Percentiles rank a stretch among this genome's conserved stretches.
Conservation (phyloP, 2,888 invertebrate species). For the Aelia acuminata region DNA sequence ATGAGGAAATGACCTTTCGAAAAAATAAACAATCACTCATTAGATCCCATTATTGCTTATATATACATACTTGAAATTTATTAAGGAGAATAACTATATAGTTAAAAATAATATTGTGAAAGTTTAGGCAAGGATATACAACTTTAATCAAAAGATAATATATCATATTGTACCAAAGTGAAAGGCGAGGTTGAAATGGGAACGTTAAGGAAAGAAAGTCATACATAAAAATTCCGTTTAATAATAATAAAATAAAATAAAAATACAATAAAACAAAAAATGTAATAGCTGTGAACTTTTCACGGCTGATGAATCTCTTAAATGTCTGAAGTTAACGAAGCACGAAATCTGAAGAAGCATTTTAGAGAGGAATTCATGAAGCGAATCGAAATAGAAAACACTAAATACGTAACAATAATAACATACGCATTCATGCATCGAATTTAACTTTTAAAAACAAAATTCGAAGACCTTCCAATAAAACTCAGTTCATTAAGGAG, state of each 20-base stretch:
- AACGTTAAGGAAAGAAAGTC: background rate
- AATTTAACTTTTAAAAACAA: no score
- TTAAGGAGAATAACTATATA: no score
- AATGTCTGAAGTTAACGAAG: background rate
- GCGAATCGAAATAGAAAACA: constrained; percentile 22
- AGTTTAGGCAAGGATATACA: no score
- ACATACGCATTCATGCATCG: background rate
- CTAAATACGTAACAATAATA: background rate
- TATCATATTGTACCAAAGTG: background rate
- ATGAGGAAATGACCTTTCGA: no score
- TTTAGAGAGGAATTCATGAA: background rate
- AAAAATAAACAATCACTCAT: no score
- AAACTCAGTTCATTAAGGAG: no score
- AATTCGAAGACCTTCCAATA: background rate
- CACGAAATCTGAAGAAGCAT: background rate
- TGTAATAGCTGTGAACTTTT: background rate
- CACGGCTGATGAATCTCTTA: background rate
- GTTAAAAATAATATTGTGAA: no score
- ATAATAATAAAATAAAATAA: background rate
- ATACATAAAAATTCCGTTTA: background rate
- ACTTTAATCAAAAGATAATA: no score
- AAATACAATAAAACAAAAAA: background rate
- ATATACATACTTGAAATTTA: no score
- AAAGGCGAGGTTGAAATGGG: background rate
- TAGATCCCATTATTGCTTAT: no score